Base-by-base conservation (phyloP, 1,140 invertebrate genomes). In the Diabrotica undecimpunctata region DNA sequence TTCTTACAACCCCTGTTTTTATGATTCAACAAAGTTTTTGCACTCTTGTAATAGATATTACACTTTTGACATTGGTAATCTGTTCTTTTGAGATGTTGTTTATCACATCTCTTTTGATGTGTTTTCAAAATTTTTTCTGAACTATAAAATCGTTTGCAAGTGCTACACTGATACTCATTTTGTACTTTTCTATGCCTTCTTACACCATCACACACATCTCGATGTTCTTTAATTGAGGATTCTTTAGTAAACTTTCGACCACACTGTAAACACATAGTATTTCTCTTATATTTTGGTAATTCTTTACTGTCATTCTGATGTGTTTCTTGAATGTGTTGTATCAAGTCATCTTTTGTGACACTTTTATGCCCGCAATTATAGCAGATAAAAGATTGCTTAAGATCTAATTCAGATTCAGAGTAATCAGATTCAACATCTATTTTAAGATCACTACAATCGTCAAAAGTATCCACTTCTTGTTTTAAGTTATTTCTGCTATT, bases 271-370 rank as follows among this genome's bases (percentile, higher is more conserved):
- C 58, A 60, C 14, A 9, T 51, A 7, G 37, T 38, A 9, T 13
- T 51, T 35, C 51, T 62, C 39, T 62, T 62, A 13, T 54, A 54
- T 13, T 54, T 54, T 11, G n/a, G 12, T 38, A 14, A 13, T 10
- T 39, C 61, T 62, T 38, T 51, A 10, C 52, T 14, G 14, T 14
- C 36, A 54, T 39, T 25, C 8, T 13, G n/a, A 54, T 67, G 66
- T 9, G n/a, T 5, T 53, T 38, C 60, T 50, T 66, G 59, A 13
- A 50, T 61, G 25, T 69, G 67, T n/a, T 14, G 13, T 8, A 61
- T 37, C 5, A 69, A 41, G 10, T 61, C 62, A 11, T 63, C 60
- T 56, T 64, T 66, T n/a, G 52, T 38, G 0, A 6, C 54, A 51
- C 58, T 63, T 7, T n/a, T 56, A n/a, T 36, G 36, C 7, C 39